phyloP scores from a whole-genome alignment of 2,113 vertebrate genomes.

The Zapus hudsonius region DNA sequence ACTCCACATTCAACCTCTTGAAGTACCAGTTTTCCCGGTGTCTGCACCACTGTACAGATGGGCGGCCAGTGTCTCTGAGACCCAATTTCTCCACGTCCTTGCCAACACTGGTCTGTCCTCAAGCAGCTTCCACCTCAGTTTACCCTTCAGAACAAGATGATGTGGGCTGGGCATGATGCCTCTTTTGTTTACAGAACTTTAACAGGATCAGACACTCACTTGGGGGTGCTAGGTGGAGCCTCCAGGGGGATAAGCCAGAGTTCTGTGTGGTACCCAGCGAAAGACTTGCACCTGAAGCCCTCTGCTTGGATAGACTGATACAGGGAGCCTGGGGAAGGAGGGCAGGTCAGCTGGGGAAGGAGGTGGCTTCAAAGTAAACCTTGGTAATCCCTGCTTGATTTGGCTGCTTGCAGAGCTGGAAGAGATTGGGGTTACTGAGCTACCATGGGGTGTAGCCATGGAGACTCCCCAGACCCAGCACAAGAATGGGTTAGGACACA shows the following conservation, averaged over 20 bases:
- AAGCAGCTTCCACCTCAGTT: background rate
- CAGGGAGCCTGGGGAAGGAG: background rate
- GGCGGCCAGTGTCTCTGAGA: background rate
- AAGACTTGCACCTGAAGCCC: background rate
- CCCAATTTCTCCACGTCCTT: background rate
- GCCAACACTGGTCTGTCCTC: background rate
- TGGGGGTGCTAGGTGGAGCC: background rate
- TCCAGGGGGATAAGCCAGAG: background rate
- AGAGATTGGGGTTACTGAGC: conserved; percentile 25
- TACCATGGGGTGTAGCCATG: background rate
- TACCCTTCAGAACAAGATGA: background rate
- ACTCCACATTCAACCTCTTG: background rate
- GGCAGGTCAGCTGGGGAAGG: background rate
- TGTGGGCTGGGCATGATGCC: background rate
- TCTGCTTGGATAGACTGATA: background rate
- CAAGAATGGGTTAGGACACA: background rate
- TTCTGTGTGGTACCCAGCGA: background rate
- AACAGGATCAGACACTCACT: background rate
- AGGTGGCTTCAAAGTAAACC: background rate
- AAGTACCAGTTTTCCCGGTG: background rate
- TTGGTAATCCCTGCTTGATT: background rate
- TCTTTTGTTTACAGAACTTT: background rate
- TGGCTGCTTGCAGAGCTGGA: background rate
- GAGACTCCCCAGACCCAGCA: background rate
- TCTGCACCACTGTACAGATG: background rate